phyloP scores from a whole-genome alignment of 2,113 vertebrate genomes.

The Oreamnos americanus region DNA sequence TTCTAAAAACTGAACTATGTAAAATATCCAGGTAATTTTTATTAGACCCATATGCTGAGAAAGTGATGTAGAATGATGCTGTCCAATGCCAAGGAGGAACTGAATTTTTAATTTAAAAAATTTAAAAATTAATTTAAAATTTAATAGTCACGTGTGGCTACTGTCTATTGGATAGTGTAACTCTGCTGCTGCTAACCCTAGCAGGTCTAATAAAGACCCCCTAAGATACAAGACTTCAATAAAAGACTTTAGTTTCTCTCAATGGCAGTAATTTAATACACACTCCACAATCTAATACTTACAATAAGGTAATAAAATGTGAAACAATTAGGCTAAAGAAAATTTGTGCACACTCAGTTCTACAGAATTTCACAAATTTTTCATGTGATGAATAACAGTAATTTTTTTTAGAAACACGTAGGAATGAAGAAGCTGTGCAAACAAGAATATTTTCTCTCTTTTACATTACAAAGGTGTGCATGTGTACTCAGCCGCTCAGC shows the following conservation, averaged over 20 bases:
- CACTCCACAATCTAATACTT: conserved; percentile 15
- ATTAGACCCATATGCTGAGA: not conserved
- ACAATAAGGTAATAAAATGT: not conserved
- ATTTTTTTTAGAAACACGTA: conserved; percentile 43
- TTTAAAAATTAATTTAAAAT: not conserved
- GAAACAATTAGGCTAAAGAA: conserved; percentile 31
- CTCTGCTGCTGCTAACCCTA: not conserved
- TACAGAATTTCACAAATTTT: conserved; percentile 30
- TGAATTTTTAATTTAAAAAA: not conserved
- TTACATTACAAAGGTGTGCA: not conserved
- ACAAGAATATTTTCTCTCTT: conserved; percentile 12
- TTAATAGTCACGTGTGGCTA: not conserved
- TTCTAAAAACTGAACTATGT: not conserved
- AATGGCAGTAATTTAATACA: not conserved
- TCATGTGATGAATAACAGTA: conserved; percentile 16
- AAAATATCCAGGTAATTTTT: not conserved
- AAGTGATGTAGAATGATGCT: not conserved
- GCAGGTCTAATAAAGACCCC: not conserved
- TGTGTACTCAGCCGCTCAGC: not conserved
- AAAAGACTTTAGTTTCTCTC: not conserved
- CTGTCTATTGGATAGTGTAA: not conserved
- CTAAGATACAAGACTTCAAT: not conserved
- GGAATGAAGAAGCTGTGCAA: conserved; percentile 42
- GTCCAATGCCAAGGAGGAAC: not conserved
- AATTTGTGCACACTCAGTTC: not conserved